Evolutionary conservation across 37 sponge, comb jelly and placozoan species (phyloP), one percentile per base, ranked within the genome.

Genomic region (Eunapius fragilis): DNA sequence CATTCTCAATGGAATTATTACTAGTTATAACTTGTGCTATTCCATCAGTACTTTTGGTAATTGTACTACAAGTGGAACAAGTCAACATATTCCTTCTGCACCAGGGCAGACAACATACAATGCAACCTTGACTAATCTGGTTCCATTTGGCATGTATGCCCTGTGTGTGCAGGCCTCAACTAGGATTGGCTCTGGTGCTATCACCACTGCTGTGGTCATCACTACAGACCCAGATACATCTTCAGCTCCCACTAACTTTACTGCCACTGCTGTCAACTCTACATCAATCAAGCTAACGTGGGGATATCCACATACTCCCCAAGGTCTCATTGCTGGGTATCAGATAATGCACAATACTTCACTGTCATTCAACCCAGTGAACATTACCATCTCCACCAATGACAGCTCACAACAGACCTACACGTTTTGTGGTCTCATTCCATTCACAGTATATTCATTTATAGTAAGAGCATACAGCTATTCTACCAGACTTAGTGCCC

Each of bases 131-230:
- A 22, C 27, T 22, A 69, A 30, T 3, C 67, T 90, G 70, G 0
- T 70, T 31, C 82, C 86, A 31, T 90, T 58, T 35, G 82, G 79
- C 0, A 28, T 47, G 25, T 90, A 90, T 72, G n/a, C 48, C 25
- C 27, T 86, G 0, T 19, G 30, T 28, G 82, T 90, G 37, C 77
- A 70, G 58, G 86, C 91, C 23, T 75, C 81, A 19, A 86, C 79
- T 25, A 36, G 2, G 3, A 83, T 50, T 33, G 91, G 87, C 0
- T 49, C 77, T 90, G 86, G 82, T 24, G n/a, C n/a, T n/a, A 58
- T 2, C 4, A 31, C 25, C 30, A 58, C 80, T 73, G 47, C 49
- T 2, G 45, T n/a, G 28, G 31, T 19, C 69, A 6, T 17, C 26
- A 71, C 6, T 24, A 73, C 45, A 37, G 48, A 11, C 37, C 24